Conservation (phyloP, 2,113 vertebrate genomes). For the Pica pica region DNA sequence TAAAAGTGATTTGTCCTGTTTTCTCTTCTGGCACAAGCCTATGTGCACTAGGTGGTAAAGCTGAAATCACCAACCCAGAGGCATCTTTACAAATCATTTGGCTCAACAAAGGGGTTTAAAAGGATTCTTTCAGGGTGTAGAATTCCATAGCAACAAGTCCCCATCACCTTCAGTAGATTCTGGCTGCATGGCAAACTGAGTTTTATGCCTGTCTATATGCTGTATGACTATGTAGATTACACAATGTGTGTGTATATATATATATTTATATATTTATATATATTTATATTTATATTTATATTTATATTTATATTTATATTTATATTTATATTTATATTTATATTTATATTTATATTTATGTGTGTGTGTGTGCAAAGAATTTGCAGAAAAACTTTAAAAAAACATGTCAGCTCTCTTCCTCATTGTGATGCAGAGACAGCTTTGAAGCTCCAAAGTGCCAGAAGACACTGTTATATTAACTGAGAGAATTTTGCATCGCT, state of each 20-base stretch:
- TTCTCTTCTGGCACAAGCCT: neutral
- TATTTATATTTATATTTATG: no score
- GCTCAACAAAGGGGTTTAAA: neutral
- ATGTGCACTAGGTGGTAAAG: neutral
- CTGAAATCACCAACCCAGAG: neutral
- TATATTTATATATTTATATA: no score
- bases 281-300: no score
- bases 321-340: no score
- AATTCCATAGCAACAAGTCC: neutral
- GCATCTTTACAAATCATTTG: neutral
- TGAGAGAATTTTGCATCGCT: neutral
- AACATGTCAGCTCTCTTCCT: accelerated
- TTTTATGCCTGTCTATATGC: neutral
- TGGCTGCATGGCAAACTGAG: neutral
- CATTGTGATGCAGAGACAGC: neutral
- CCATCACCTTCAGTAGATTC: neutral
- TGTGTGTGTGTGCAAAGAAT: neutral
- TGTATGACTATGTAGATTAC: no score
- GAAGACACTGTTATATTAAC: neutral
- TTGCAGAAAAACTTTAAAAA: neutral
- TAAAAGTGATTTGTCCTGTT: neutral
- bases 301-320: no score
- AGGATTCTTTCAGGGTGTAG: neutral
- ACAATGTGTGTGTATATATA: neutral
- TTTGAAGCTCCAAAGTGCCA: neutral